These are phyloP conservation scores for Epizoanthus stellaris DNA, from an alignment of 92 coral and sea anemone genomes.

Conservation along the genomic window DNA sequence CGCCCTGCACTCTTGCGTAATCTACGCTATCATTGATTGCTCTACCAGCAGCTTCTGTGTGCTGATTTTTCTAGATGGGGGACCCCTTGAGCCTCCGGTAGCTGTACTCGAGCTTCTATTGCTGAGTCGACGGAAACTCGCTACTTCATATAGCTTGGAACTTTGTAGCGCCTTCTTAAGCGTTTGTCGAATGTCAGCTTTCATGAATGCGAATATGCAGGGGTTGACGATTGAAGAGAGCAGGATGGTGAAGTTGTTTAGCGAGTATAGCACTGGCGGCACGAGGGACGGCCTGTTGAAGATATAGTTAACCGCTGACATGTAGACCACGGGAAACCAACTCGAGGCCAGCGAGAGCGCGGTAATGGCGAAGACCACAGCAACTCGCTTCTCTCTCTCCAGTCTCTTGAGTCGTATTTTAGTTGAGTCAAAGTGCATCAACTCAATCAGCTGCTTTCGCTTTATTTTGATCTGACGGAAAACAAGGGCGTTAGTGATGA, in stretches of 20 bases:
- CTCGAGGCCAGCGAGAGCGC: slow-evolving; percentile 18
- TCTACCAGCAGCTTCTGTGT: too few relatives aligned
- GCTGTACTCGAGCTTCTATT: neutral
- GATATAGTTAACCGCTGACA: slow-evolving; percentile 1
- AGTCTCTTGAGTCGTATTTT: slow-evolving; percentile 23
- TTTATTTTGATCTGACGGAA: slow-evolving; percentile 16
- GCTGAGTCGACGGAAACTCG: neutral
- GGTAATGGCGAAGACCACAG: neutral
- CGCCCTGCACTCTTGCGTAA: too few relatives aligned
- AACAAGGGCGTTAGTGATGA: neutral
- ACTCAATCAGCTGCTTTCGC: neutral
- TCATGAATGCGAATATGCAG: neutral
- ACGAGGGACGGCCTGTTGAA: slow-evolving; percentile 25
- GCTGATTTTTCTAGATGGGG: too few relatives aligned
- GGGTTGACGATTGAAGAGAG: neutral
- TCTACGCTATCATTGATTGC: too few relatives aligned
- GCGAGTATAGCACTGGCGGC: neutral
- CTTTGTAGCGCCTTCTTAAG: neutral
- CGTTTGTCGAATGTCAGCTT: neutral
- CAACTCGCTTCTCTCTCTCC: slow-evolving; percentile 14
- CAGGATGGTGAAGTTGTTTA: slow-evolving; percentile 1
- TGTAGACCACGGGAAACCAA: slow-evolving; percentile 29
- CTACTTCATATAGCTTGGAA: slow-evolving; percentile 6
- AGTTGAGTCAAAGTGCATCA: slow-evolving; percentile 18
- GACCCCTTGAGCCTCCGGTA: neutral